Conservation (phyloP, 1,140 invertebrate genomes). For the Sinonovacula constricta region DNA sequence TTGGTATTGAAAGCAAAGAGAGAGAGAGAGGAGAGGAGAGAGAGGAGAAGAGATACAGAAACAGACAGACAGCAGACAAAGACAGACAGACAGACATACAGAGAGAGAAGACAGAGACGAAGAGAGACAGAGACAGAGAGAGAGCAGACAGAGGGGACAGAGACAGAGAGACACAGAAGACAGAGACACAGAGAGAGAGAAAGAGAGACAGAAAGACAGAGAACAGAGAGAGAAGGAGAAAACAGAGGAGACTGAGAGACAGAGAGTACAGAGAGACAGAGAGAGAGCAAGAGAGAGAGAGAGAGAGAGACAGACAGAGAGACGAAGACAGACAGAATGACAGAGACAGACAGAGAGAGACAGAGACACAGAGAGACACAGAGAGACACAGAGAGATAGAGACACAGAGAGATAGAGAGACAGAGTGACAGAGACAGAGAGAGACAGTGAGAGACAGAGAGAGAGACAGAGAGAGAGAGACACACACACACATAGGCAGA, state of each 20-base stretch:
- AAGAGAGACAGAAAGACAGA: slow-evolving; percentile 8
- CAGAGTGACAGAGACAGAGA: neutral
- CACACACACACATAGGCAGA: too few species aligned
- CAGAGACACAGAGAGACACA: neutral
- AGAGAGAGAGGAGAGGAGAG: neutral
- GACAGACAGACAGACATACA: slow-evolving; percentile 23
- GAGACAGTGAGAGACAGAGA: neutral
- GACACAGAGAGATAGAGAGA: too few species aligned
- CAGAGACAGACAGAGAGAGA: neutral
- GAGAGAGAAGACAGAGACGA: slow-evolving; percentile 1
- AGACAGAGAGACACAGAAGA: neutral
- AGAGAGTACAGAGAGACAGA: neutral
- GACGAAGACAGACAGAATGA: too few species aligned
- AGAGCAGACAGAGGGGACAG: neutral
- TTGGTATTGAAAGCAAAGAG: neutral
- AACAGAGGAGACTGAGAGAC: neutral
- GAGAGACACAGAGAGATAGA: too few species aligned
- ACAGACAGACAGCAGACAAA: slow-evolving; percentile 2
- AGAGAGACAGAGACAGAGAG: neutral
- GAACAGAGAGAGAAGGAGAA: slow-evolving; percentile 1
- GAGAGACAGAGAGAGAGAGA: neutral
- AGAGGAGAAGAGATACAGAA: neutral
- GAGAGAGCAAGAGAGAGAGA: too few species aligned
- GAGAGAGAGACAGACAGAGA: too few species aligned
- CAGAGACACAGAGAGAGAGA: neutral